phyloP scores from a whole-genome alignment of 1,140 invertebrate species.

The Carposina sasakii region DNA sequence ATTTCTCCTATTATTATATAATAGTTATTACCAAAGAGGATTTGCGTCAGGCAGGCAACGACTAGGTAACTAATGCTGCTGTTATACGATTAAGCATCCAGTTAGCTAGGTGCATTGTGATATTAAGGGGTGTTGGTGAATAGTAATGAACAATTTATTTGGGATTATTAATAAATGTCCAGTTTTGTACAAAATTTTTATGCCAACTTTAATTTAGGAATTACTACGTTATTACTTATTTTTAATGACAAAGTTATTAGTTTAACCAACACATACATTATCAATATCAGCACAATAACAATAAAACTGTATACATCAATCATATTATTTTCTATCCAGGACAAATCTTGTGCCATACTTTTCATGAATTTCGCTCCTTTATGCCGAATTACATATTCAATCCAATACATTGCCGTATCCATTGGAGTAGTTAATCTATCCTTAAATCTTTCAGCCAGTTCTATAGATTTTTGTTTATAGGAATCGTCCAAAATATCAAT shows the following conservation, averaged over 20 bases:
- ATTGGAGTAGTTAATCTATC: constrained; percentile 71
- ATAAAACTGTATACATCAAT: constrained; percentile 72
- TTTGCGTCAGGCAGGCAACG: too few species aligned
- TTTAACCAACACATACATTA: constrained; percentile 7
- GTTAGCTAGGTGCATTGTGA: too few species aligned
- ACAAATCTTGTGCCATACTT: constrained; percentile 72
- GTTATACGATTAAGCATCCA: too few species aligned
- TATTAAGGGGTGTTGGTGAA: too few species aligned
- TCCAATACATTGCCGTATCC: constrained; percentile 76
- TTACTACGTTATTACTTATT: neutral
- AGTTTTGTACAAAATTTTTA: too few species aligned
- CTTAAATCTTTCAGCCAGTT: constrained; percentile 65
- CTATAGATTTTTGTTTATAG: constrained; percentile 53
- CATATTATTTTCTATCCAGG: constrained; percentile 74
- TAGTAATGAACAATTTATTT: too few species aligned
- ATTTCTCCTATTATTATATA: too few species aligned
- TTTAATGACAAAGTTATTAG: neutral
- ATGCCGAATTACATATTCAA: constrained; percentile 74
- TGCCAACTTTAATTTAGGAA: too few species aligned
- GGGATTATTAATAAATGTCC: too few species aligned
- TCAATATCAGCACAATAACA: neutral
- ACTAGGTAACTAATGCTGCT: too few species aligned
- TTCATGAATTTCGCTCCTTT: constrained; percentile 73
- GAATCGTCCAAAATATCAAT: constrained; percentile 41
- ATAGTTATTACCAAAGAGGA: too few species aligned